These are phyloP conservation scores for Labroides dimidiatus DNA, from an alignment of 2,797 vertebrate genomes.

Conservation along the genomic window DNA sequence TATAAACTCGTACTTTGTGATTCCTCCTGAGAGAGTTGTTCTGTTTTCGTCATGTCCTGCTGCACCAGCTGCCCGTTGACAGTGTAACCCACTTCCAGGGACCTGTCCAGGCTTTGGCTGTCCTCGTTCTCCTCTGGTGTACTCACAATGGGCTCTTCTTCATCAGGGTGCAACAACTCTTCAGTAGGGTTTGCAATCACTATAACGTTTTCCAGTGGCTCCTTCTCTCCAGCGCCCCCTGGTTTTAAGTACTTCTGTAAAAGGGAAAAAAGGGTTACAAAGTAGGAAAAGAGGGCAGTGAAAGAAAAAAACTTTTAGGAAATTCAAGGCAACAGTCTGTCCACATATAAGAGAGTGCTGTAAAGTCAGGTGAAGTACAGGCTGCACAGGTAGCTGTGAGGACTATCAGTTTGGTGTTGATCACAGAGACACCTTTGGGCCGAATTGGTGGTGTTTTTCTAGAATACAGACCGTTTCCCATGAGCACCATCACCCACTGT, in stretches of 20 bases:
- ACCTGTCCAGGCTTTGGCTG: neutral
- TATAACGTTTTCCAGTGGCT: accelerated
- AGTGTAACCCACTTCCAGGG: neutral
- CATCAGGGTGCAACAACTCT: accelerated
- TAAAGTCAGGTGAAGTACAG: no score
- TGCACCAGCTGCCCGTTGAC: slow-evolving; percentile 64
- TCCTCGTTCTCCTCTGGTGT: slow-evolving; percentile 38
- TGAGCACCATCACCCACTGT: no score
- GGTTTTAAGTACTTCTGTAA: slow-evolving; percentile 7
- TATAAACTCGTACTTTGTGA: slow-evolving; percentile 31
- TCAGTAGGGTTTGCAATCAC: neutral
- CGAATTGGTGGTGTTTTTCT: no score
- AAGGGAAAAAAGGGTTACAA: neutral
- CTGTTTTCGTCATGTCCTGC: slow-evolving; percentile 72
- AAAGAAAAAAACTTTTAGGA: no score
- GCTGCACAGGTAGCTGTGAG: no score
- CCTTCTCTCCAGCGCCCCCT: accelerated
- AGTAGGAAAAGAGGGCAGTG: neutral
- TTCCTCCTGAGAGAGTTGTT: slow-evolving; percentile 56
- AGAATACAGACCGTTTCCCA: no score
- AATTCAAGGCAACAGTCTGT: no score
- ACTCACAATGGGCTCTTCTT: accelerated
- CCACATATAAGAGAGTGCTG: no score
- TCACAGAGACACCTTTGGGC: no score
- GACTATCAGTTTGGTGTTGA: no score